These are phyloP conservation scores for Neoarius graeffei DNA, from an alignment of 2,113 vertebrate species.

Conservation along the genomic window DNA sequence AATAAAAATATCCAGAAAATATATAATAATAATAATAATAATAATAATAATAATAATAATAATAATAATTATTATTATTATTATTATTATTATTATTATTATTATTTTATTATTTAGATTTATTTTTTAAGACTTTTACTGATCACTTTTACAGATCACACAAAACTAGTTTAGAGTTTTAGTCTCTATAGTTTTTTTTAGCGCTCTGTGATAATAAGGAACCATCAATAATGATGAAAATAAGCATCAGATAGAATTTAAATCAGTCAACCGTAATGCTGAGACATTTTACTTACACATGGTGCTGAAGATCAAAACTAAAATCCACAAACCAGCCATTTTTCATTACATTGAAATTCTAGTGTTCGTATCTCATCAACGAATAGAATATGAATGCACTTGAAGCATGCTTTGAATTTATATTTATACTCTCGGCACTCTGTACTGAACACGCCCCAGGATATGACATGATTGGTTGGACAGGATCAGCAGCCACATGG, in stretches of 20 bases:
- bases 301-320: background rate
- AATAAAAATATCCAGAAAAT: too few relatives aligned
- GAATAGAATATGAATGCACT: background rate
- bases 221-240: background rate
- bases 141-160: too few relatives aligned
- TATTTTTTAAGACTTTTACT: background rate
- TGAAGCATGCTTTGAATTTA: background rate
- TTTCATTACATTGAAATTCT: background rate
- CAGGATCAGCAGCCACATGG: background rate
- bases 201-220: background rate
- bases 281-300: constrained; percentile 2
- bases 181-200: background rate
- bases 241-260: too few relatives aligned
- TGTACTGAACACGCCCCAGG: background rate
- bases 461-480: background rate
- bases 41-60: too few relatives aligned
- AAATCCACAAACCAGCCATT: background rate
- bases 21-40: too few relatives aligned
- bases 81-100: too few relatives aligned
- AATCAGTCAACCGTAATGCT: background rate
- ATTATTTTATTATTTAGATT: too few relatives aligned
- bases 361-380: background rate
- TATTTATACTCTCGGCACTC: background rate
- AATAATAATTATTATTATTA: too few relatives aligned
- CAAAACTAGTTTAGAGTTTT: background rate